Percentiles rank a stretch among this genome's conserved stretches.
Evolutionary conservation across 1,140 invertebrate species (phyloP).

Genomic region (Cyclargus thomasi): DNA sequence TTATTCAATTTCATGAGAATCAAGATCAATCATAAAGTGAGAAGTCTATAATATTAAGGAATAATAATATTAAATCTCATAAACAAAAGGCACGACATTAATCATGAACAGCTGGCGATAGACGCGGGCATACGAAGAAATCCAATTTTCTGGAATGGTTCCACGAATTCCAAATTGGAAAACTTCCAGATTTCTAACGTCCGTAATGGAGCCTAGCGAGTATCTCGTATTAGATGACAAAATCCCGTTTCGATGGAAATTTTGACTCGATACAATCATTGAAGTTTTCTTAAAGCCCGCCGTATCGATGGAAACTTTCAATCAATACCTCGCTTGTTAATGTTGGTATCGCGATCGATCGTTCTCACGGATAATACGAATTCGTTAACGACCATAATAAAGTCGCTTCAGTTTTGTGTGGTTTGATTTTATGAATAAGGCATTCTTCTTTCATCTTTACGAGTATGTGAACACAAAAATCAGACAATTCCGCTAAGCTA

Average conservation of each 20-base stretch:
- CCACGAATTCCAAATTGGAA: slow-evolving; percentile 45
- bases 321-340: too few relatives aligned
- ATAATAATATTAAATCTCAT: slow-evolving; percentile 22
- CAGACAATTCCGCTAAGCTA: too few relatives aligned
- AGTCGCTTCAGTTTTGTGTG: too few relatives aligned
- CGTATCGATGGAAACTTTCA: too few relatives aligned
- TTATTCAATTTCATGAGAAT: background rate
- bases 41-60: slow-evolving; percentile 6
- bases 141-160: slow-evolving; percentile 46
- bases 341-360: too few relatives aligned
- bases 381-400: too few relatives aligned
- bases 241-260: slow-evolving; percentile 9
- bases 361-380: too few relatives aligned
- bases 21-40: slow-evolving; percentile 1
- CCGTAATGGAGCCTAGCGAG: slow-evolving; percentile 34
- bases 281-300: background rate
- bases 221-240: slow-evolving; percentile 15
- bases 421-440: too few relatives aligned
- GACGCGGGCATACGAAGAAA: slow-evolving; percentile 38
- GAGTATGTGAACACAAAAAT: too few relatives aligned
- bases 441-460: too few relatives aligned
- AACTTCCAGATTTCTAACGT: slow-evolving; percentile 47
- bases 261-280: background rate
- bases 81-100: slow-evolving; percentile 33
- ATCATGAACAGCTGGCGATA: slow-evolving; percentile 40